Conservation (phyloP, 2,888 invertebrate species). For the Ormyrus nitidulus region DNA sequence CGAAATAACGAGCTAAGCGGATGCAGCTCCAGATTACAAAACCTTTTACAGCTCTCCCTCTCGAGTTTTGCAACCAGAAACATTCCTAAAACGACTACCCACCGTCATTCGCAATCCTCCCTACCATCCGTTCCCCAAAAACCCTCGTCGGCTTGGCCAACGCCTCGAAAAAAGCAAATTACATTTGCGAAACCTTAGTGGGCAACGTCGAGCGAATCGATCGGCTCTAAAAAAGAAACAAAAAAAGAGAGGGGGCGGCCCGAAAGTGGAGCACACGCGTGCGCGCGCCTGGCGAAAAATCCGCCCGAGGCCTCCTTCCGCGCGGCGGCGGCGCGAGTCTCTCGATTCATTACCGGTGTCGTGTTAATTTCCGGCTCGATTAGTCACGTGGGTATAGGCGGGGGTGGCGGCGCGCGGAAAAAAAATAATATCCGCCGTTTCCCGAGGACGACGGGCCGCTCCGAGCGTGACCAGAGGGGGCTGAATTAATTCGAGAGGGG, state of each 20-base stretch:
- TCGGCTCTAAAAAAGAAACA: neutral
- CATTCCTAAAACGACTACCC: no score
- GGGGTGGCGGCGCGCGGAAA: conserved; percentile 63
- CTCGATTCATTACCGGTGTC: conserved; percentile 61
- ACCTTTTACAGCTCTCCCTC: no score
- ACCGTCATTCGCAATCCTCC: no score
- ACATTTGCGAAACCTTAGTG: no score
- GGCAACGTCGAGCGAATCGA: no score
- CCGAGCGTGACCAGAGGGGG: conserved; percentile 59
- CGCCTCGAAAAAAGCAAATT: no score
- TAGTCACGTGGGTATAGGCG: conserved; percentile 60
- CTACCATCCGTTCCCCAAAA: no score
- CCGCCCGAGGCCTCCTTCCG: neutral
- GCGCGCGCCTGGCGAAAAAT: no score
- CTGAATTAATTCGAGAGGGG: conserved; percentile 27
- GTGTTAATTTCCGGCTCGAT: conserved; percentile 70
- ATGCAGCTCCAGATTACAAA: no score
- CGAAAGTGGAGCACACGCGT: neutral
- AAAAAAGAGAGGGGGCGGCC: neutral
- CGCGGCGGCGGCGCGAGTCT: conserved; percentile 29
- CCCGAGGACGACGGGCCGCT: conserved; percentile 51
- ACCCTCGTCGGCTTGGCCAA: no score
- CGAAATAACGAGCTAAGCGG: no score
- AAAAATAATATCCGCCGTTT: conserved; percentile 64
- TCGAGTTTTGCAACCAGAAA: no score